Conservation (phyloP, 2,888 invertebrate genomes). For the Drosophila rubida region DNA sequence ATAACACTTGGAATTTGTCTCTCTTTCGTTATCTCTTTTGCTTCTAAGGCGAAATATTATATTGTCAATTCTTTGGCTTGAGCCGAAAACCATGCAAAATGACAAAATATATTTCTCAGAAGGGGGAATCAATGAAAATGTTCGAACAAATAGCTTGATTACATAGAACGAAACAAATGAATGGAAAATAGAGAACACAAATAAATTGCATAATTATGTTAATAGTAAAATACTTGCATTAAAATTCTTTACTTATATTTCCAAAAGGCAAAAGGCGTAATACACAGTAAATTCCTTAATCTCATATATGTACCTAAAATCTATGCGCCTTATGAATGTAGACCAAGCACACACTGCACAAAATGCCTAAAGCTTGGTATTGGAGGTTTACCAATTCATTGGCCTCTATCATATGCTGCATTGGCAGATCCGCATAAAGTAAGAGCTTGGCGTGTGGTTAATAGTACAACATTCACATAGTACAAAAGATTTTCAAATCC, state of each 20-base stretch:
- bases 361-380: not conserved
- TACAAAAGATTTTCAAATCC: slow-evolving; percentile 11
- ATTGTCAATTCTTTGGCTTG: slow-evolving; percentile 83
- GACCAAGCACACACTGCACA: slow-evolving; percentile 3
- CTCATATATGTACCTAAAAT: slow-evolving; percentile 40
- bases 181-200: not conserved
- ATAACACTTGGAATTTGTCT: slow-evolving; percentile 77
- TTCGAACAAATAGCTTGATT: not conserved
- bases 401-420: slow-evolving; percentile 3
- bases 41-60: slow-evolving; percentile 82
- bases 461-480: slow-evolving; percentile 8
- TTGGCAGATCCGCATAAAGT: slow-evolving; percentile 10
- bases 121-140: slow-evolving; percentile 30
- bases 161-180: not conserved
- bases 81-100: slow-evolving; percentile 82
- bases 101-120: slow-evolving; percentile 79
- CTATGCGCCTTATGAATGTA: slow-evolving; percentile 39
- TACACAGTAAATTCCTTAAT: slow-evolving; percentile 61
- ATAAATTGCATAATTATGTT: slow-evolving; percentile 16
- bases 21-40: slow-evolving; percentile 64
- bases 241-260: slow-evolving; percentile 31
- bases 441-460: slow-evolving; percentile 3
- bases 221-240: slow-evolving; percentile 40
- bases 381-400: slow-evolving; percentile 41
- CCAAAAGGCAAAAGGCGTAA: slow-evolving; percentile 66